Evolutionary conservation across 2,888 invertebrate genomes (phyloP).

Genomic region (Luffia ferchaultella): DNA sequence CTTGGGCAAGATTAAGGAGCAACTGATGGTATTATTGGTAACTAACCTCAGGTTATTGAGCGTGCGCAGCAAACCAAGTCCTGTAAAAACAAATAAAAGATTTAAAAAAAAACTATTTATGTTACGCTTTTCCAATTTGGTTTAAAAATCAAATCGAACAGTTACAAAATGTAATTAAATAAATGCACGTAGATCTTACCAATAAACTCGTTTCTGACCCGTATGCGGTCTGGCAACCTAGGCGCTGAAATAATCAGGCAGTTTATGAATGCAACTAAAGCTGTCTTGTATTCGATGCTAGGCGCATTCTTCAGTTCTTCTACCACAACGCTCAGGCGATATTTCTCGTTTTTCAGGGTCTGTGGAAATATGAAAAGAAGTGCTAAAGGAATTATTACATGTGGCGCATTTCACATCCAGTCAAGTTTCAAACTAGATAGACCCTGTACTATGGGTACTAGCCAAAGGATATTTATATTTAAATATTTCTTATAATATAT

Average conservation of each 20-base stretch:
- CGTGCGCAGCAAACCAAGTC: conserved; percentile 87
- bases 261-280: conserved; percentile 93
- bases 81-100: conserved; percentile 63
- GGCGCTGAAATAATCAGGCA: conserved; percentile 93
- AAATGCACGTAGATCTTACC: too few species aligned
- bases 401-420: too few species aligned
- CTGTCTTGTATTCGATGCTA: conserved; percentile 88
- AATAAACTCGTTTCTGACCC: conserved; percentile 93
- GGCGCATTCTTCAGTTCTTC: conserved; percentile 85
- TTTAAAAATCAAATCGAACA: conserved; percentile 6
- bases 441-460: too few species aligned
- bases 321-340: conserved; percentile 88
- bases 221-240: conserved; percentile 83
- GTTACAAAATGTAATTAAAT: too few species aligned
- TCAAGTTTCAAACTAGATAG: too few species aligned
- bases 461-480: too few species aligned
- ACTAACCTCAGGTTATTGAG: conserved; percentile 86
- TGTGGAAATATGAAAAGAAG: conserved; percentile 39
- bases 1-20: not conserved
- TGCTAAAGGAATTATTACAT: too few species aligned
- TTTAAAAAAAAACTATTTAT: too few species aligned
- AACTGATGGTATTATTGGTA: not conserved
- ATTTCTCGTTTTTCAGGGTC: conserved; percentile 87
- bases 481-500: too few species aligned
- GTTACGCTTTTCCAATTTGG: too few species aligned